A percentile compares a stretch with the other conserved stretches of the same genome.
Evolutionary conservation across 2,888 invertebrate genomes (phyloP).

Genomic region (Chrysina gloriosa): DNA sequence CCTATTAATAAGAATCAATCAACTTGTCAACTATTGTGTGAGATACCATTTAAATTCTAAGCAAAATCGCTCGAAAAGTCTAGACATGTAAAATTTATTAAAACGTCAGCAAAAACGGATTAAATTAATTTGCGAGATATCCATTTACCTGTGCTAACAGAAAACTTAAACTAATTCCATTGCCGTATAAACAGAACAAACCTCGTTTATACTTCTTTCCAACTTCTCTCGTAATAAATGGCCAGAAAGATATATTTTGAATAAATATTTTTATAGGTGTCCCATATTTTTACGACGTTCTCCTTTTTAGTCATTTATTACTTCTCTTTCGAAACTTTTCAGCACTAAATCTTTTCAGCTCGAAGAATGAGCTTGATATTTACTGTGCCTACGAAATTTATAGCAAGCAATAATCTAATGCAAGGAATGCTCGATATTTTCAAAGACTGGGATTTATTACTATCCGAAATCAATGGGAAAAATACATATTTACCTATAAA

Average conservation of each 20-base stretch:
- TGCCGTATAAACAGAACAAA: neutral
- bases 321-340: constrained; percentile 21
- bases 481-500: too few species aligned
- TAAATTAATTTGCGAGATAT: too few species aligned
- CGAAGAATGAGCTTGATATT: constrained; percentile 17
- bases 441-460: neutral
- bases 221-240: constrained; percentile 16
- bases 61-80: too few species aligned
- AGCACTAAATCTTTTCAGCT: constrained; percentile 19
- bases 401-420: constrained; percentile 16
- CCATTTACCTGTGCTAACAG: neutral
- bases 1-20: too few species aligned
- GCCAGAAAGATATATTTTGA: constrained; percentile 29
- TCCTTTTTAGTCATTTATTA: constrained; percentile 18
- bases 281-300: constrained; percentile 15
- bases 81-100: too few species aligned
- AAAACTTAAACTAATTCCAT: constrained; percentile 15
- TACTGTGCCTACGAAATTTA: constrained; percentile 25
- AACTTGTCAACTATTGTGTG: too few species aligned
- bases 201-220: neutral
- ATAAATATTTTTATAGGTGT: constrained; percentile 30
- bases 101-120: too few species aligned
- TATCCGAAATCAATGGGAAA: neutral
- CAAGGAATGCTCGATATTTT: neutral
- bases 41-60: too few species aligned